phyloP scores from a whole-genome alignment of 1,140 invertebrate species.

The Elymnias hypermnestra region DNA sequence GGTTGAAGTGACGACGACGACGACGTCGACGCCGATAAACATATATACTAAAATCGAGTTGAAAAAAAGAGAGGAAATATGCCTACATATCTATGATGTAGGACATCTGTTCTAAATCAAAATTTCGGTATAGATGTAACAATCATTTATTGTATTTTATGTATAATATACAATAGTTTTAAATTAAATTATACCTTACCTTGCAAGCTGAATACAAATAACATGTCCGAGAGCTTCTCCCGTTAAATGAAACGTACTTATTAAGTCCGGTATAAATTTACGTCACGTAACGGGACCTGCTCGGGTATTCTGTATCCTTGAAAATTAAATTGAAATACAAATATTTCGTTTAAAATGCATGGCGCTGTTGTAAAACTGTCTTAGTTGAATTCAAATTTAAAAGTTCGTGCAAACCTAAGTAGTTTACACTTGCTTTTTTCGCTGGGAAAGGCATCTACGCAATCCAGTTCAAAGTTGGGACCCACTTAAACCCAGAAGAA shows the following conservation, averaged over 20 bases:
- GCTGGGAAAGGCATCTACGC: no score
- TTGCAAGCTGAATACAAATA: slow-evolving; percentile 14
- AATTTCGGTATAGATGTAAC: no score
- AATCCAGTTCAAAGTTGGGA: no score
- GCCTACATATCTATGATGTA: no score
- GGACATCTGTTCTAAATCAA: no score
- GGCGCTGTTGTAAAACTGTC: neutral
- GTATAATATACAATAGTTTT: slow-evolving; percentile 1
- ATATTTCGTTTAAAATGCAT: slow-evolving; percentile 12
- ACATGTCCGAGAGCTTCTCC: slow-evolving; percentile 13
- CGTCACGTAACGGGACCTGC: slow-evolving; percentile 30
- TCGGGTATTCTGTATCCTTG: slow-evolving; percentile 7
- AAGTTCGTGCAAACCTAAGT: no score
- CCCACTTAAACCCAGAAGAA: no score
- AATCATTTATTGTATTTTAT: no score
- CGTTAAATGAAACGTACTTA: slow-evolving; percentile 22
- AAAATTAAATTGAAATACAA: slow-evolving; percentile 4
- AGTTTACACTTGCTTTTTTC: neutral
- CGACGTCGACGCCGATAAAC: no score
- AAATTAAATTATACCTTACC: slow-evolving; percentile 13
- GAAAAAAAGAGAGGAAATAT: no score
- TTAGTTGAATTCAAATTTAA: neutral
- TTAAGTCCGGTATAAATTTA: slow-evolving; percentile 34
- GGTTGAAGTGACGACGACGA: no score
- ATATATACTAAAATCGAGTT: no score